These are phyloP conservation scores for Phania funesta DNA, from an alignment of 2,888 invertebrate species.

Conservation along the genomic window DNA sequence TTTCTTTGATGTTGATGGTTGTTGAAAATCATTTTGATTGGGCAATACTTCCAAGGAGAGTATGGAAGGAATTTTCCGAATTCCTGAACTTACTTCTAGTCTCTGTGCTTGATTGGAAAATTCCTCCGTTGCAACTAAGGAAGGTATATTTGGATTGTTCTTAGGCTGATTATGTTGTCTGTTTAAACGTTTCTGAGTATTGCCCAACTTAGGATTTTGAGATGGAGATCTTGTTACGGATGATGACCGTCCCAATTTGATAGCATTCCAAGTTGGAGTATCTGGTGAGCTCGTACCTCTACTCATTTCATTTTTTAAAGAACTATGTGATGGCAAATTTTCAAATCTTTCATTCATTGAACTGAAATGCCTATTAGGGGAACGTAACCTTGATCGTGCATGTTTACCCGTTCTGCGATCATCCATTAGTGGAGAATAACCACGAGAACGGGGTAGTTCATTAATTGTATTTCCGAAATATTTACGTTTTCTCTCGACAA, in stretches of 20 bases:
- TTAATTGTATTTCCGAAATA: neutral
- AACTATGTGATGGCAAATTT: neutral
- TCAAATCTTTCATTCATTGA: neutral
- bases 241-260: neutral
- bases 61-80: constrained; percentile 7
- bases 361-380: neutral
- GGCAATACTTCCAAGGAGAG: neutral
- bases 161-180: neutral
- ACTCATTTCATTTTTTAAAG: neutral
- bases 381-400: neutral
- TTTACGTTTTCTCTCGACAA: no score
- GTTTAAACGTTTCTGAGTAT: no score
- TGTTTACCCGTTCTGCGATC: neutral
- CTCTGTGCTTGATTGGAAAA: neutral
- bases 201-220: no score
- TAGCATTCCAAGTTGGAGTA: neutral
- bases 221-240: no score
- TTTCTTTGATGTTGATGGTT: neutral
- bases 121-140: neutral
- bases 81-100: neutral
- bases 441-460: neutral
- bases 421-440: constrained; percentile 1
- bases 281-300: neutral
- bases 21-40: neutral
- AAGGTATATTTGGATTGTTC: neutral